Evolutionary conservation across 2,797 vertebrate genomes (phyloP), one percentile per base, ranked within the genome.

Genomic region (Malurus splendens): DNA sequence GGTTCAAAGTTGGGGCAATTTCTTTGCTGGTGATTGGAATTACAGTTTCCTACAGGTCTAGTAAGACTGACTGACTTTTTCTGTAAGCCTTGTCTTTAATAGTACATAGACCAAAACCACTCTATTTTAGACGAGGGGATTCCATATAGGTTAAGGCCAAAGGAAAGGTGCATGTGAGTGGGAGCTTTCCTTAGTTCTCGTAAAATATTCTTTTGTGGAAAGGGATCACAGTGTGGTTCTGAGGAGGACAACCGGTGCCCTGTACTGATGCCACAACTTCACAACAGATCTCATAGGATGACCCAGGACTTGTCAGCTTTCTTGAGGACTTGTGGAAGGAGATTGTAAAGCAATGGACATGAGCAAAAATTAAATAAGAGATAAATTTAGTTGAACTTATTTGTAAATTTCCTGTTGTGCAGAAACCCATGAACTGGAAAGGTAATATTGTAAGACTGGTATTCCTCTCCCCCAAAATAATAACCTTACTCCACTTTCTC

Each of bases 351-450:
- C 62, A 75, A n/a, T 50, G 36, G 86, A 66, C 28, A 1, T 13
- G 18, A 81, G 38, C 10, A 57, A 60, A 73, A 74, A 41, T 23
- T 36, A 28, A 4, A 22, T 20, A 14, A 54, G 59, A 60, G 28
- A 22, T 70, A 66, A 78, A 62, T 74, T 16, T n/a, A 66, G 6
- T 16, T 67, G 27, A 71, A 67, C 3, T 25, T 74, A 12, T 14
- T 93, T 90, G 75, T 91, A 94, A 91, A 86, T 91, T 94, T 92
- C 94, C 79, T 93, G 36, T 89, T 82, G 30, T 90, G 67, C 64
- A 93, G 90, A 95, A 94, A 60, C n/a, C 68, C 72, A 71, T 94
- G 95, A 94, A 75, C 70, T 88, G 72, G 89, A 90, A 94, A 93
- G 81, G 90, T 87, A 93, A 80, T 57, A 44, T 57, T 93, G 77